A percentile compares a stretch with the other conserved stretches of the same genome.
Evolutionary conservation across 2,888 invertebrate genomes (phyloP).

Genomic region (Lithophane leautieri): DNA sequence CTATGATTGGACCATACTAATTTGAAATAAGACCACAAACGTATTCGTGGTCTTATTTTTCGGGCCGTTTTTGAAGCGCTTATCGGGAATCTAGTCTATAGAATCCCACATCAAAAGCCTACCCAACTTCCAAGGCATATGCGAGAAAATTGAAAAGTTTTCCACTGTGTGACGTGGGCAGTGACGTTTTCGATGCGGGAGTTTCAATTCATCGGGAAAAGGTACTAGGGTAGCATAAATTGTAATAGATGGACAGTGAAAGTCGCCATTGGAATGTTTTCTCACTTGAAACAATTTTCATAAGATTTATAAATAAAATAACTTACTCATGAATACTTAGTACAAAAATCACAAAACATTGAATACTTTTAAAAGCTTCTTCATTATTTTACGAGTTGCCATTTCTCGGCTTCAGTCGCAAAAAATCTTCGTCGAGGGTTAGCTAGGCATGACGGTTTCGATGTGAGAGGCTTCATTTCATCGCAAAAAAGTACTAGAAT

Average conservation of each 20-base stretch:
- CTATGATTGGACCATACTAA: no score
- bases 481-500: background rate
- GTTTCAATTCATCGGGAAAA: conserved; percentile 17
- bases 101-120: no score
- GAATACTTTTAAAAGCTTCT: background rate
- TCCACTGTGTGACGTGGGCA: background rate
- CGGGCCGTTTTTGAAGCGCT: no score
- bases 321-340: background rate
- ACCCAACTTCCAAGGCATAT: no score
- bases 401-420: background rate
- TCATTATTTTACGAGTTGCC: background rate
- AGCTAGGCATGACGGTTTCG: background rate
- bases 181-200: background rate
- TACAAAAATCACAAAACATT: background rate
- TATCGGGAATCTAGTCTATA: no score
- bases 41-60: no score
- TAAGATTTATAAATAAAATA: background rate
- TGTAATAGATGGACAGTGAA: no score
- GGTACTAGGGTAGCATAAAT: conserved; percentile 4
- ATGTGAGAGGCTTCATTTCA: background rate
- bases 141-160: background rate
- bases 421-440: background rate
- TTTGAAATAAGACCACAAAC: no score
- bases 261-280: background rate
- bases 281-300: background rate